Conservation (phyloP, 1,140 invertebrate genomes). For the Adoxophyes honmai region DNA sequence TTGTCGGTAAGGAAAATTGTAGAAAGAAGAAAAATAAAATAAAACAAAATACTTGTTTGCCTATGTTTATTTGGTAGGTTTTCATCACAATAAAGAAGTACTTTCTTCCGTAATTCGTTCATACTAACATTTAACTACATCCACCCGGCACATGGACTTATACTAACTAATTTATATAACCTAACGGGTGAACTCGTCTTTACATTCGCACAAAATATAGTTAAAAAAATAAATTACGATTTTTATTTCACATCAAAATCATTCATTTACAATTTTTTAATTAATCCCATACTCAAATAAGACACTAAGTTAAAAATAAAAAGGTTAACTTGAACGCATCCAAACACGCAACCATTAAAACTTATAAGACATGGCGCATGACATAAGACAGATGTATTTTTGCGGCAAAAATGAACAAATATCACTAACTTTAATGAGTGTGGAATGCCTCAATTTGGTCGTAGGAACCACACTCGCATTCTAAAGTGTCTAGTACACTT, state of each 20-base stretch:
- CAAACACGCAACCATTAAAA: not conserved
- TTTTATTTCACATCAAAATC: conserved; percentile 22
- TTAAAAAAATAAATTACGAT: conserved; percentile 26
- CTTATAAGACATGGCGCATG: not conserved
- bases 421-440: no score
- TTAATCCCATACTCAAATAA: not conserved
- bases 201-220: conserved; percentile 21
- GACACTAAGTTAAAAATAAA: no score
- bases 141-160: conserved; percentile 17
- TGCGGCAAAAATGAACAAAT: no score
- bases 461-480: no score
- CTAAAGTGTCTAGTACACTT: no score
- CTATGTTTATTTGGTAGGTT: conserved; percentile 69
- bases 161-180: conserved; percentile 9
- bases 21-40: conserved; percentile 18
- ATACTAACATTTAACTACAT: conserved; percentile 30
- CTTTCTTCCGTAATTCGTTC: conserved; percentile 29
- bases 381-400: no score
- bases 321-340: conserved; percentile 6
- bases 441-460: no score
- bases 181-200: conserved; percentile 21
- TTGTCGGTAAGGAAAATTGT: not conserved
- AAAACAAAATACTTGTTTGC: conserved; percentile 30
- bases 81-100: conserved; percentile 53
- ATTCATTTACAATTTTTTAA: conserved; percentile 13